Evolutionary conservation across 2,797 vertebrate genomes (phyloP).

Genomic region (Danio albolineatus): DNA sequence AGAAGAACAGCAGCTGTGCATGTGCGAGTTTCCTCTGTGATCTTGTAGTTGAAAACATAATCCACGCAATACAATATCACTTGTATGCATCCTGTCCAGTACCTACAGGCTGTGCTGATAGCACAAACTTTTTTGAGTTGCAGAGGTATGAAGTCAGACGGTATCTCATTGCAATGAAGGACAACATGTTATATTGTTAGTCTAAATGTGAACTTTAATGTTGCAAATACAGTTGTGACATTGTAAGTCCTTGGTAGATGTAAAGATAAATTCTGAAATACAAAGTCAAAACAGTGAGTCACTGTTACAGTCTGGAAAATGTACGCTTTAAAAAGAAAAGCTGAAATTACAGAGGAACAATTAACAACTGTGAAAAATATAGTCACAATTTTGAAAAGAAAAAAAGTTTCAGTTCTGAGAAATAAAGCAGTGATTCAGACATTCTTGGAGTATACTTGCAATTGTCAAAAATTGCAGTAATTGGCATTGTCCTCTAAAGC

Average conservation of each 20-base stretch:
- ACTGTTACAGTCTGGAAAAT: neutral
- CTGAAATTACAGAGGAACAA: neutral
- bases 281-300: neutral
- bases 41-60: slow-evolving; percentile 1
- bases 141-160: neutral
- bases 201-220: neutral
- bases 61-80: slow-evolving; percentile 21
- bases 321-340: neutral
- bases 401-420: neutral
- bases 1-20: slow-evolving; percentile 26
- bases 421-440: neutral
- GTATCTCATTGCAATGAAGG: neutral
- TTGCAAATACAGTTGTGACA: neutral
- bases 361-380: neutral
- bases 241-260: neutral
- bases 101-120: neutral
- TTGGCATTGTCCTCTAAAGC: no score
- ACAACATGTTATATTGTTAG: neutral
- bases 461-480: no score
- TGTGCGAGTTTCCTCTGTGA: slow-evolving; percentile 37
- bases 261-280: neutral
- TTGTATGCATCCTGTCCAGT: neutral
- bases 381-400: neutral
- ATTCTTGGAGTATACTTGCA: no score
- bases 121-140: no score